Evolutionary conservation across 2,888 invertebrate species (phyloP).

Genomic region (Lasioglossum pauxillum): DNA sequence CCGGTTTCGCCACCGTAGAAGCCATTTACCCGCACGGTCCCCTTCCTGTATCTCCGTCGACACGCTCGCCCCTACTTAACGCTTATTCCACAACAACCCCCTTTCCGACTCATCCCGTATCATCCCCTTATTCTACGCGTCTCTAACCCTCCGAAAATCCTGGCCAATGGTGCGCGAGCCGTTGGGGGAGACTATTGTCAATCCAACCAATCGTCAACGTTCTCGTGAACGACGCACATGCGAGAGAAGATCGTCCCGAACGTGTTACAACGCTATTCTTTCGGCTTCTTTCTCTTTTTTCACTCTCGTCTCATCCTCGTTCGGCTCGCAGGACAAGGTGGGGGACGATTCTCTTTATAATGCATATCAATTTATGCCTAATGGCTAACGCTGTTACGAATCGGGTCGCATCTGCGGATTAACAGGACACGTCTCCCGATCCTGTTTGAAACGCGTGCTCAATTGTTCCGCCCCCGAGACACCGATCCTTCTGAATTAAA

Average conservation of each 20-base stretch:
- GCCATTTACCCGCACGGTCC: conserved; percentile 73
- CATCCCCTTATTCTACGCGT: conserved; percentile 79
- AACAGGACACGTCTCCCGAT: conserved; percentile 24
- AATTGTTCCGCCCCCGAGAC: neutral
- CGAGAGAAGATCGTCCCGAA: conserved; percentile 59
- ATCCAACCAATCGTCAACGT: conserved; percentile 77
- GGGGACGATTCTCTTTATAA: conserved; percentile 73
- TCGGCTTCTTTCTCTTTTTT: conserved; percentile 31
- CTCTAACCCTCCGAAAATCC: conserved; percentile 74
- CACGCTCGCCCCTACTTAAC: conserved; percentile 81
- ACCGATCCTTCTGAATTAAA: neutral
- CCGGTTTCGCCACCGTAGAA: conserved; percentile 60
- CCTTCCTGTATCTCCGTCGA: conserved; percentile 46
- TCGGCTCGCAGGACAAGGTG: conserved; percentile 15
- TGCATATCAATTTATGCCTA: conserved; percentile 81
- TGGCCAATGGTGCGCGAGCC: conserved; percentile 79
- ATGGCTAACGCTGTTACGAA: conserved; percentile 72
- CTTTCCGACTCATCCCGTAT: conserved; percentile 80
- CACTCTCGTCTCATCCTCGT: conserved; percentile 39
- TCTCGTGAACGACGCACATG: conserved; percentile 67
- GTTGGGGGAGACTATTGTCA: conserved; percentile 81
- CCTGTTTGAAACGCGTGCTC: neutral
- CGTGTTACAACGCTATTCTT: conserved; percentile 63
- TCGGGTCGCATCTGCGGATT: conserved; percentile 72
- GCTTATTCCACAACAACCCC: conserved; percentile 78